These are phyloP conservation scores for Phalloptychus januarius DNA, from an alignment of 2,797 vertebrate species.

Conservation along the genomic window DNA sequence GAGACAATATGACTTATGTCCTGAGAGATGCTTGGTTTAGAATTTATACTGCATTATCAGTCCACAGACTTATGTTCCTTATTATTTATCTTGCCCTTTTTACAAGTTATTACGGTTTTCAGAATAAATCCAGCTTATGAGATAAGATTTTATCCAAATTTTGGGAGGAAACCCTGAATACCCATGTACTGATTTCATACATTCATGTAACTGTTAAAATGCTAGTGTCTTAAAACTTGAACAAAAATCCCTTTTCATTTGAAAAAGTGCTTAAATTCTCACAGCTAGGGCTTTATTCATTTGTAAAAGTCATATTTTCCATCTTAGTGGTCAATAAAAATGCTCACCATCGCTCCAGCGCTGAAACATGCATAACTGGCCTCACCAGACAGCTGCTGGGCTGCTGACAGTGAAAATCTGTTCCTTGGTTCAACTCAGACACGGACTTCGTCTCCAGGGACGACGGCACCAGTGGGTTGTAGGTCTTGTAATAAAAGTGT, in stretches of 20 bases:
- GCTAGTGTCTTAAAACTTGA: background rate
- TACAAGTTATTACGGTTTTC: background rate
- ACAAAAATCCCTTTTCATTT: background rate
- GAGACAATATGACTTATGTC: slow-evolving; percentile 27
- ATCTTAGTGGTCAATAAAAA: background rate
- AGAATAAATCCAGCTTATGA: background rate
- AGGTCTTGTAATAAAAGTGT: background rate
- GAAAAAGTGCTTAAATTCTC: background rate
- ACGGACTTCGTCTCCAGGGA: background rate
- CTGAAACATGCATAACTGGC: background rate
- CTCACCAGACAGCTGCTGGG: background rate
- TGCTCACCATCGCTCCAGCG: background rate
- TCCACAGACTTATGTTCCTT: background rate
- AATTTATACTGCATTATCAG: background rate
- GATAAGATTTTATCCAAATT: background rate
- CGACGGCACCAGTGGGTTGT: background rate
- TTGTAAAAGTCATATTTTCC: background rate
- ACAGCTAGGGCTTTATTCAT: background rate
- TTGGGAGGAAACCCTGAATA: background rate
- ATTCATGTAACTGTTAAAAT: background rate
- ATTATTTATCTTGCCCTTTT: background rate
- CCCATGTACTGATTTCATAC: background rate
- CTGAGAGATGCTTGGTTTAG: slow-evolving; percentile 13
- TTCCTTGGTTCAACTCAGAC: background rate
- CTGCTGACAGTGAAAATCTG: background rate